phyloP scores from a whole-genome alignment of 2,797 vertebrate species.

The Esox masquinongy region DNA sequence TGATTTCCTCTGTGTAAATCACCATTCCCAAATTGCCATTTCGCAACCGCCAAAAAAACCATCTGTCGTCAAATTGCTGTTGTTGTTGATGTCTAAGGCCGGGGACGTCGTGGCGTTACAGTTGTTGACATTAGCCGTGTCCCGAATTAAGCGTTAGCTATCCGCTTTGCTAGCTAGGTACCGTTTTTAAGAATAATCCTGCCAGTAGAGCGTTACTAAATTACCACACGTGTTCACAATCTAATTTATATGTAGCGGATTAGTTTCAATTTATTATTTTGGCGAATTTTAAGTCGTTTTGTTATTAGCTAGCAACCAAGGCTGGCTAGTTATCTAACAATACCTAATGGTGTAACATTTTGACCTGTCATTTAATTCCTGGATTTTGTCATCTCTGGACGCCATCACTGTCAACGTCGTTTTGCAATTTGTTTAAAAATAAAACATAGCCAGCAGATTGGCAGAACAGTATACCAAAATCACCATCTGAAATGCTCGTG shows the following conservation, averaged over 20 bases:
- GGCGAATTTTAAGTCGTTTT: background rate
- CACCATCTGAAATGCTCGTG: background rate
- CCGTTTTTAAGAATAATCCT: background rate
- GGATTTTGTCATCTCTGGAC: background rate
- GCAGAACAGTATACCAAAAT: background rate
- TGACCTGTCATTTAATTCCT: background rate
- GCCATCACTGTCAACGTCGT: background rate
- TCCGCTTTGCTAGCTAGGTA: background rate
- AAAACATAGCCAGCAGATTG: background rate
- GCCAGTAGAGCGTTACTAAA: background rate
- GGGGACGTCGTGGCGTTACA: background rate
- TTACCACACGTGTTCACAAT: background rate
- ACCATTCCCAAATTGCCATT: background rate
- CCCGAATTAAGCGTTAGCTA: background rate
- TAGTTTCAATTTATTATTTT: background rate
- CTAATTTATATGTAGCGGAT: background rate
- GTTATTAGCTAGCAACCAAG: background rate
- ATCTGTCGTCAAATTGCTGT: background rate
- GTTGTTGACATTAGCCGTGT: background rate
- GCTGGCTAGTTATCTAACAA: background rate
- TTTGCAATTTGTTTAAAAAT: background rate
- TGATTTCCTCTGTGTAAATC: background rate
- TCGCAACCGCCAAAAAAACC: background rate
- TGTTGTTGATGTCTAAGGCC: background rate
- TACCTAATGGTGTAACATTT: background rate